Evolutionary conservation across 2,113 vertebrate species (phyloP), one percentile per base, ranked within the genome.

Genomic region (Pseudorectes ferrugineus): DNA sequence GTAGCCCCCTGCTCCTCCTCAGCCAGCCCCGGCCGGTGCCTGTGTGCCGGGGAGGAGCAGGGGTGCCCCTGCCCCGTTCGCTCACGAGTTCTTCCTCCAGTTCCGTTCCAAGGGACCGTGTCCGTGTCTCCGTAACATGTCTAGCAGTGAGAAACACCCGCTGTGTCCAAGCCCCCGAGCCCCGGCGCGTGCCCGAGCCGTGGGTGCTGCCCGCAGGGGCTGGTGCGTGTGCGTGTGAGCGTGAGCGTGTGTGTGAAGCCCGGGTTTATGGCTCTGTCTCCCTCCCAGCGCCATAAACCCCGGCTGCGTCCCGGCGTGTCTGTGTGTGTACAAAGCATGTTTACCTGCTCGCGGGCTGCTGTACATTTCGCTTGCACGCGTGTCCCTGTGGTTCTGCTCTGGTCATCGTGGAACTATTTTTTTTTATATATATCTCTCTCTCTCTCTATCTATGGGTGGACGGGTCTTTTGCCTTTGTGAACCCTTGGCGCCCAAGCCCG

Each of bases 221-320:
- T 31, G 51, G 66, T 61, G 95, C 28, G 94, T 1, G 83, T 49
- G 75, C 1, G 89, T 45, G 95, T 6, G 77, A 1, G 85, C 1
- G 92, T 33, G 86, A 2, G 75, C 9, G 92, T 43, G 80, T 70
- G 55, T 13, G 25, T 48, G 75, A 26, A 45, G 97, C 96, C 96
- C 78, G 58, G 98, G 98, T 98, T 98, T 98, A 97, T 97, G 95
- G 98, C 98, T 97, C 99, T 99, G 98, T 97, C 31, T 99, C 98
- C 98, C 98, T 99, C 99, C 98, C 98, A 98, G 98, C 33, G 96
- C 98, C 98, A 98, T 98, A 98, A 98, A 98, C 98, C 98, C 96
- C 52, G 97, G 98, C 97, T 93, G 92, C 10, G 87, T 98, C 93
- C 91, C 0, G 2, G 85, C 0, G 91, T 86, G 98, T 96, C 97